Conservation (phyloP, 2,888 invertebrate genomes). For the Callimorpha dominula region DNA sequence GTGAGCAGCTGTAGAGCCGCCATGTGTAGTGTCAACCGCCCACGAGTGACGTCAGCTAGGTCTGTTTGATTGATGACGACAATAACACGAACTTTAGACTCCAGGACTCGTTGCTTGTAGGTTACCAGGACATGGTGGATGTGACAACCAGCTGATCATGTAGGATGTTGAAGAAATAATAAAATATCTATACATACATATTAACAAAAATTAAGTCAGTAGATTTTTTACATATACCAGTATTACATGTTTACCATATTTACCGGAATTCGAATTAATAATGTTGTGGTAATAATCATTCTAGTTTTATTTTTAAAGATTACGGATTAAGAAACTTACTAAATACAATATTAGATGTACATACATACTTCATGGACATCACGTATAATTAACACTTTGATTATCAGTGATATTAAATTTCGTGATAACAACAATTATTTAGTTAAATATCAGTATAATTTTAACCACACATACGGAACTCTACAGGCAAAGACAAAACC, state of each 20-base stretch:
- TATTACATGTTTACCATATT: too few species aligned
- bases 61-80: constrained; percentile 48
- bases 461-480: background rate
- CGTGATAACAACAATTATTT: background rate
- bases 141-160: constrained; percentile 15
- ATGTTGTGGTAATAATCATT: background rate
- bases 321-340: background rate
- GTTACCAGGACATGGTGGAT: constrained; percentile 9
- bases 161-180: background rate
- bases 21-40: constrained; percentile 66
- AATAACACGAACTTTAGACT: constrained; percentile 45
- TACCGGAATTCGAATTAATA: too few species aligned
- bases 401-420: constrained; percentile 1
- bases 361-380: background rate
- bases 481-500: constrained; percentile 2
- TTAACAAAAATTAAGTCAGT: background rate
- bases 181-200: background rate
- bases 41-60: constrained; percentile 69
- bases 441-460: background rate
- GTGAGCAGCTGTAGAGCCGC: constrained; percentile 48
- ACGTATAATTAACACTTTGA: background rate
- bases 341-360: background rate
- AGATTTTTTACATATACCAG: background rate
- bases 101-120: constrained; percentile 28
- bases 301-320: background rate